Base-by-base conservation (phyloP, 2,113 vertebrate genomes). In the Etheostoma cragini region DNA sequence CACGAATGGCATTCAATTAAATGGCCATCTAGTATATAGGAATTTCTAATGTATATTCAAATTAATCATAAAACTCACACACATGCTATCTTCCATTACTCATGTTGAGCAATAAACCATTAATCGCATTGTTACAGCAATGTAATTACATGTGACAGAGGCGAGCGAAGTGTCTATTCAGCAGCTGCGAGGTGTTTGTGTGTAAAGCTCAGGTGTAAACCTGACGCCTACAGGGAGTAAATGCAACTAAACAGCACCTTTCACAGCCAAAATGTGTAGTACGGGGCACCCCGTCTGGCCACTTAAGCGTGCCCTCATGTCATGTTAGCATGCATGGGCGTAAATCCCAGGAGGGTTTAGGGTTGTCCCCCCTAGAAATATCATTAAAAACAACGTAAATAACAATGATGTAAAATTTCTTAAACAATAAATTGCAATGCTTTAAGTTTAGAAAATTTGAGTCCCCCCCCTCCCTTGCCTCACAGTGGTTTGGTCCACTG, bases 191-290 rank as follows among this genome's bases (percentile, higher is more conserved):
- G 87, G 78, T 77, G 79, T 85, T 87, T 84, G 42, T 79, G 45
- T 77, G 73, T 80, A 91, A 92, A 94, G 84, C 87, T 92, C 87
- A 90, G 71, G 46, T 72, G 74, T 86, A 82, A 92, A 78, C 61
- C 54, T 2, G 14, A n/a, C 12, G 68, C 58, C 73, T 57, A n/a
- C 78, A 47, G 58, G 76, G 69, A 35, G 35, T 30, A 4, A 33
- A 47, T 33, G 63, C 66, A 57, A 56, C 50, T 26, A 5, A 71
- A 61, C 52, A 22, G 53, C 62, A 74, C 45, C 50, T 57, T 82
- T 65, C 21, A 33, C 54, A 47, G 10, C 24, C 57, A 58, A 60
- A 73, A 47, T 53, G 50, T 47, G 57, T 52, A 26, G 35, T 3
- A 38, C 17, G 38, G 22, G 24, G 19, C 75, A 78, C 26, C 4